Conservation (phyloP, 1,140 invertebrate species). For the Drosophila bocki region DNA sequence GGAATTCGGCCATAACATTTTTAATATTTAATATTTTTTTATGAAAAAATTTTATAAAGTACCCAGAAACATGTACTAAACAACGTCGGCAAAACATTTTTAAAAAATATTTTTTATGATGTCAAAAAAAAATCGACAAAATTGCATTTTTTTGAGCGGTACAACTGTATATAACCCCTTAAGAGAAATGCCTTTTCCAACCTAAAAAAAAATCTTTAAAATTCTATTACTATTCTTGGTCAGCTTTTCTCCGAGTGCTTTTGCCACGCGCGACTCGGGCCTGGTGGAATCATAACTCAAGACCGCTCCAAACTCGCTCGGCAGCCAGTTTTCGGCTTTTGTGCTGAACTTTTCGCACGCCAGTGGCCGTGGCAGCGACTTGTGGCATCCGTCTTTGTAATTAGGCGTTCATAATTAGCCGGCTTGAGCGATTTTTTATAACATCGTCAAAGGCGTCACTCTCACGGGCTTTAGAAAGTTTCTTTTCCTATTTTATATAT, state of each 20-base stretch:
- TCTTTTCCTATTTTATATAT: constrained; percentile 14
- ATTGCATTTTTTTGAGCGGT: no score
- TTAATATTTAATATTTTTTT: no score
- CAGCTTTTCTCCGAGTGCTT: constrained; percentile 9
- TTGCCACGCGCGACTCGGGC: constrained; percentile 70
- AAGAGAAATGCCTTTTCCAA: no score
- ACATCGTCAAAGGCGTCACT: constrained; percentile 44
- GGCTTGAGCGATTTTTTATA: constrained; percentile 70
- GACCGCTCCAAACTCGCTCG: constrained; percentile 15
- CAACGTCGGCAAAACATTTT: no score
- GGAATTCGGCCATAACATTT: no score
- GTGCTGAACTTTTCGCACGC: constrained; percentile 63
- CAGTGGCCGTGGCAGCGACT: constrained; percentile 35
- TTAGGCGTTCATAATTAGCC: constrained; percentile 72
- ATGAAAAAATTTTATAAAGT: no score
- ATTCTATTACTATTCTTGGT: not conserved
- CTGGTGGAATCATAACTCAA: constrained; percentile 74
- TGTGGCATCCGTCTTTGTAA: constrained; percentile 63
- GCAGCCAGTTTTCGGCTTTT: constrained; percentile 54
- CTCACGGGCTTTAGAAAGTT: constrained; percentile 68
- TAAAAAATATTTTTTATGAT: no score
- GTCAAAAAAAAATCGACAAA: no score
- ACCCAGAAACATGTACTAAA: no score
- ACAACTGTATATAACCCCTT: no score
- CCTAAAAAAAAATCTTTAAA: not conserved